Percentiles rank a stretch among this genome's conserved stretches.
Conservation (phyloP, 2,888 invertebrate genomes). For the Apotomis betuletana region DNA sequence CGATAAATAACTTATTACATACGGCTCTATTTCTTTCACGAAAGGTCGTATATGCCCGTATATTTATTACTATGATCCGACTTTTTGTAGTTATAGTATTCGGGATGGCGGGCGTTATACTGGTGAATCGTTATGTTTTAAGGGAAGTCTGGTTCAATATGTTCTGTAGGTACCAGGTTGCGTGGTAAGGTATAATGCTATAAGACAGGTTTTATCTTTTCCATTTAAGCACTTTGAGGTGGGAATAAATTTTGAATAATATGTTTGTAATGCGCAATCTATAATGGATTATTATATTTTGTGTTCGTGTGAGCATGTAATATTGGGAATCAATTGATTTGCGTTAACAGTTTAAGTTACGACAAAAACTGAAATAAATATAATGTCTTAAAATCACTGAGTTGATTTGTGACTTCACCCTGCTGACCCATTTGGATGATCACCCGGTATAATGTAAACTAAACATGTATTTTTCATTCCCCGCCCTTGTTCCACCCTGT, state of each 20-base stretch:
- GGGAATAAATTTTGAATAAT: slow-evolving; percentile 18
- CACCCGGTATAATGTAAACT: too few species aligned
- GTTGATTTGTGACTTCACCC: too few species aligned
- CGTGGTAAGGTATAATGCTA: slow-evolving; percentile 29
- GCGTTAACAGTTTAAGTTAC: too few species aligned
- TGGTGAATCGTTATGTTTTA: slow-evolving; percentile 20
- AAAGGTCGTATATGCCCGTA: neutral
- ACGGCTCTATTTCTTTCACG: slow-evolving; percentile 42
- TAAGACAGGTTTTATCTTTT: slow-evolving; percentile 26
- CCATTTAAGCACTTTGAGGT: slow-evolving; percentile 19
- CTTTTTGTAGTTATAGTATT: neutral
- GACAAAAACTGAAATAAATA: too few species aligned
- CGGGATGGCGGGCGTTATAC: slow-evolving; percentile 45
- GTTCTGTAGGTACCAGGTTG: neutral
- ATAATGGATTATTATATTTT: neutral
- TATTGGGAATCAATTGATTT: too few species aligned
- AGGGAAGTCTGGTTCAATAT: slow-evolving; percentile 23
- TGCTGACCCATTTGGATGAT: too few species aligned
- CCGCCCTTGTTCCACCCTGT: neutral
- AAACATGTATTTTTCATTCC: too few species aligned
- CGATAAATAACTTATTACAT: slow-evolving; percentile 55
- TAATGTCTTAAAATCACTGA: too few species aligned
- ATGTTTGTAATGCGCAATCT: neutral
- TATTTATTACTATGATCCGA: neutral
- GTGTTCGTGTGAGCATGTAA: neutral